Evolutionary conservation across 2,113 vertebrate species (phyloP), one percentile per base, ranked within the genome.

Genomic region (Xiphophorus maculatus): DNA sequence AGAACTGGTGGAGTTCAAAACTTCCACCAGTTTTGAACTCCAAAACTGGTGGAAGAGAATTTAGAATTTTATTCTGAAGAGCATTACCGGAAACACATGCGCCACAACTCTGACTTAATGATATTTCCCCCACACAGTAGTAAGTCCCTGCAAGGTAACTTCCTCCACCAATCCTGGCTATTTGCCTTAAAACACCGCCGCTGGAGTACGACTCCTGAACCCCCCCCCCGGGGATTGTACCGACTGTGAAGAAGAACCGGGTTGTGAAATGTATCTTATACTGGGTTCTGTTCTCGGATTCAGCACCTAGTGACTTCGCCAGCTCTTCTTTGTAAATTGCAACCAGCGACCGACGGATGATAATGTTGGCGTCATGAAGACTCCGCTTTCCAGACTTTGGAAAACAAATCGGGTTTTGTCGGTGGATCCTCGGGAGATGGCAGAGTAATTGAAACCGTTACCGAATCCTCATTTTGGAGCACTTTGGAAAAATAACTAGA

Each of bases 91-190:
- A 89, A 81, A 5, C 0, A 10, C 5, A 0, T 8, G 15, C 6
- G 0, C 13, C 28, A 0, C 51, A 58, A 58, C 51, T 15, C 4
- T 15, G 6, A 3, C 69, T 69, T 69, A 5, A 44, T 64, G 28
- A 22, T 1, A 33, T 22, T 33, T 35, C 7, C 12, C 14, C 17
- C 19, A n/a, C 48, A 51, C 74, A 71, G 40, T 71, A 74, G 73
- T 66, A 78, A 80, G 71, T 81, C 90, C 92, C 84, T 77, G 83
- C 86, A 86, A 88, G 87, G 93, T 90, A 92, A 94, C 94, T 95
- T 95, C 94, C 94, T 95, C 86, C 94, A 92, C 87, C 87, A 69
- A 69, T 74, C 77, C 73, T 84, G 81, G 79, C 69, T 87, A 58
- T 79, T 72, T 77, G 74, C 86, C 80, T 81, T 72, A 63, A 42